These are phyloP conservation scores for Cataglyphis altisquamis DNA, from an alignment of 2,888 invertebrate species.

Conservation along the genomic window DNA sequence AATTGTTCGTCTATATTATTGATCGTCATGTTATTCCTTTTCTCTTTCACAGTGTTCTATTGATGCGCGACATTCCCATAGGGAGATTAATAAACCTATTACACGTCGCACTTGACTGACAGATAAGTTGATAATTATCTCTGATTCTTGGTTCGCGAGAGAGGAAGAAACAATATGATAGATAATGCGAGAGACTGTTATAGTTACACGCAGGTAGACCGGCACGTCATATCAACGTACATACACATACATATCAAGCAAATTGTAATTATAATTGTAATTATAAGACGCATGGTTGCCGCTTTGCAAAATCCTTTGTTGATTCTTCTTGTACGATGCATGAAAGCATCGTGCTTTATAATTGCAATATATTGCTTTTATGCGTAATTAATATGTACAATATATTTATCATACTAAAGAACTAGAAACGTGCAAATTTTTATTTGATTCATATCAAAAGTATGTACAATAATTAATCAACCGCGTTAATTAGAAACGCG, in stretches of 20 bases:
- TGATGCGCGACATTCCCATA: constrained; percentile 18
- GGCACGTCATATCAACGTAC: neutral
- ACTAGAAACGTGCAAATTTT: neutral
- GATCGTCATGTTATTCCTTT: constrained; percentile 26
- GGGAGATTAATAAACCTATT: constrained; percentile 49
- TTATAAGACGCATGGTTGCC: constrained; percentile 1
- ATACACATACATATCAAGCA: neutral
- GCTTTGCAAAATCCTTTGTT: neutral
- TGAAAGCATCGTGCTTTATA: constrained; percentile 1
- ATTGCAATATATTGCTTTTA: neutral
- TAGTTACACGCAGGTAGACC: constrained; percentile 15
- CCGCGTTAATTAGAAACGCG: neutral
- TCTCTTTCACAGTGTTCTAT: constrained; percentile 25
- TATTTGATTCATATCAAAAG: neutral
- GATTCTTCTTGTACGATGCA: constrained; percentile 1
- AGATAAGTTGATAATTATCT: constrained; percentile 57
- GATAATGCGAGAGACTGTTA: constrained; percentile 31
- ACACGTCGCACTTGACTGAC: constrained; percentile 42
- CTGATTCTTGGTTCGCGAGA: constrained; percentile 24
- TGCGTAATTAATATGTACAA: constrained; percentile 2
- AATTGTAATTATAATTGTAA: constrained; percentile 37
- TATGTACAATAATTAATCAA: neutral
- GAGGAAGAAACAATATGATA: constrained; percentile 27
- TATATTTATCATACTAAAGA: neutral
- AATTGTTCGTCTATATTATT: constrained; percentile 45